These are phyloP conservation scores for Cynopterus sphinx DNA, from an alignment of 2,797 vertebrate genomes.

Conservation along the genomic window DNA sequence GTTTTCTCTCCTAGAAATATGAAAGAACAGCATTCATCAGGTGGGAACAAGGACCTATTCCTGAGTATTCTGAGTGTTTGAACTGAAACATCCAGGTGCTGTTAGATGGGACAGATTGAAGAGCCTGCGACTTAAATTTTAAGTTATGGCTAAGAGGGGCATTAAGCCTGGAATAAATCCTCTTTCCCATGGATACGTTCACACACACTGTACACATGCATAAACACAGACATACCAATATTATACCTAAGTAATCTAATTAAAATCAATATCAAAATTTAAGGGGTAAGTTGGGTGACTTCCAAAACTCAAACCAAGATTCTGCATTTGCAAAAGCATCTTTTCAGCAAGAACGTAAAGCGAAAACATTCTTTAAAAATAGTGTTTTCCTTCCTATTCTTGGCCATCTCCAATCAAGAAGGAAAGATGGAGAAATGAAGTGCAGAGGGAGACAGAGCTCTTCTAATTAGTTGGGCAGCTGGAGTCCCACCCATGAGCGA, in stretches of 20 bases:
- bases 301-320: conserved; percentile 17
- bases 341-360: background rate
- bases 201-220: background rate
- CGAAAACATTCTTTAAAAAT: background rate
- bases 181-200: background rate
- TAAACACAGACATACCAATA: background rate
- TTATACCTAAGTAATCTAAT: background rate
- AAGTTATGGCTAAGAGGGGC: background rate
- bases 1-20: conserved; percentile 11
- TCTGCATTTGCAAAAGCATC: background rate
- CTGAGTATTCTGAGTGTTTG: background rate
- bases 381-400: background rate
- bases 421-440: background rate
- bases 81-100: background rate
- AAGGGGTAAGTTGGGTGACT: background rate
- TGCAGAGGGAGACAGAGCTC: background rate
- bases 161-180: background rate
- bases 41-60: background rate
- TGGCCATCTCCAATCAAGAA: background rate
- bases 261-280: conserved; percentile 32
- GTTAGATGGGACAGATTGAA: background rate
- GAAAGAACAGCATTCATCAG: background rate
- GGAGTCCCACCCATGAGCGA: background rate
- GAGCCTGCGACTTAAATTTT: background rate
- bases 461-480: background rate